These are phyloP conservation scores for Aphelenchoides besseyi DNA, from an alignment of 1,140 invertebrate species.

Conservation along the genomic window DNA sequence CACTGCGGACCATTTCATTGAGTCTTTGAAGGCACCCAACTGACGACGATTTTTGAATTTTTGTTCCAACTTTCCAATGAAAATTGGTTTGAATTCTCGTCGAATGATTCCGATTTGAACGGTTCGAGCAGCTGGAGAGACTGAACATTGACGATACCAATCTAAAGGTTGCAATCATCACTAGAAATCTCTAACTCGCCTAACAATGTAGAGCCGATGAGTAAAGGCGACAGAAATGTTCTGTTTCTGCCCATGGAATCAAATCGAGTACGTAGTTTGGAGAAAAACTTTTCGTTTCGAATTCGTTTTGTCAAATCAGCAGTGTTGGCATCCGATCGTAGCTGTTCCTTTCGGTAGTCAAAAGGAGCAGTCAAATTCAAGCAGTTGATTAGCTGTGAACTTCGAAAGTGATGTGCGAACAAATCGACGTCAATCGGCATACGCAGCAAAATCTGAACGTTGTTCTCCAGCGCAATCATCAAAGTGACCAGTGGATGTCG, in stretches of 20 bases:
- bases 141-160: background rate
- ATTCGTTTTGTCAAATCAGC: background rate
- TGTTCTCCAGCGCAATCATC: background rate
- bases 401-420: background rate
- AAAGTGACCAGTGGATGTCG: background rate
- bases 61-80: background rate
- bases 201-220: background rate
- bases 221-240: background rate
- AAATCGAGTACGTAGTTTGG: background rate
- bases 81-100: background rate
- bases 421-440: background rate
- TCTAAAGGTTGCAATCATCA: background rate
- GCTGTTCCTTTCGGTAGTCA: too few relatives aligned
- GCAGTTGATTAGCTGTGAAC: background rate
- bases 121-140: background rate
- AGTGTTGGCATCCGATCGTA: background rate
- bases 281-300: background rate
- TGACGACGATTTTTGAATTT: background rate
- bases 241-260: background rate
- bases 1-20: background rate
- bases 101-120: background rate
- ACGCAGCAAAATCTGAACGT: background rate
- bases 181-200: background rate
- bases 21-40: background rate
- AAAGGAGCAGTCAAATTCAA: background rate